Percentiles rank a stretch among this genome's conserved stretches.
These are phyloP conservation scores for Heliocidaris erythrogramma DNA, from an alignment of 35 echinoderm and acorn worm genomes.

Conservation along the genomic window DNA sequence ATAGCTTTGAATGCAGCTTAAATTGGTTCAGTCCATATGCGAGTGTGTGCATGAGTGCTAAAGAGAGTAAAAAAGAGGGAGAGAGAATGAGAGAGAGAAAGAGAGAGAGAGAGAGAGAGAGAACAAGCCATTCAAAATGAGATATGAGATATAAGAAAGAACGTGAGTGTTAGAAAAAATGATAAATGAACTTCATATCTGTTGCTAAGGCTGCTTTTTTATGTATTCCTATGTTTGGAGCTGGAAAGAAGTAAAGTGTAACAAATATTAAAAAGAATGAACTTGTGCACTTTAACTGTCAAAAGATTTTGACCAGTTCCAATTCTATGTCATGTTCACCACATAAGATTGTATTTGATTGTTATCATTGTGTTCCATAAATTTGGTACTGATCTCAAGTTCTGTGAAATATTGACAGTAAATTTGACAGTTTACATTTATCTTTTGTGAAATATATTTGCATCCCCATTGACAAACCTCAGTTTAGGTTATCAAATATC, in stretches of 20 bases:
- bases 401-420: slow-evolving; percentile 37
- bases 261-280: not conserved
- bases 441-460: slow-evolving; percentile 31
- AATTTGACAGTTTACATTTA: slow-evolving; percentile 20
- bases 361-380: slow-evolving; percentile 53
- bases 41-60: not conserved
- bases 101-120: not conserved
- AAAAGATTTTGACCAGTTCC: not conserved
- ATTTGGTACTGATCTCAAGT: slow-evolving; percentile 20
- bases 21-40: not conserved
- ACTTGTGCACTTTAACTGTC: not conserved
- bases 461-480: not conserved
- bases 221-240: slow-evolving; percentile 26
- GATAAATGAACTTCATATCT: not conserved
- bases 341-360: slow-evolving; percentile 34
- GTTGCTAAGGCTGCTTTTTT: slow-evolving; percentile 11
- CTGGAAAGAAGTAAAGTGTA: not conserved
- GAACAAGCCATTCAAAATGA: not conserved
- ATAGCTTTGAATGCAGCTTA: slow-evolving; percentile 12
- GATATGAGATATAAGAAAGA: not conserved
- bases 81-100: not conserved
- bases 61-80: not conserved
- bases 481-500: not conserved
- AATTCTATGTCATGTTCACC: not conserved
- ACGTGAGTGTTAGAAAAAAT: not conserved